phyloP scores from a whole-genome alignment of 1,140 invertebrate species.

The Venturia canescens region DNA sequence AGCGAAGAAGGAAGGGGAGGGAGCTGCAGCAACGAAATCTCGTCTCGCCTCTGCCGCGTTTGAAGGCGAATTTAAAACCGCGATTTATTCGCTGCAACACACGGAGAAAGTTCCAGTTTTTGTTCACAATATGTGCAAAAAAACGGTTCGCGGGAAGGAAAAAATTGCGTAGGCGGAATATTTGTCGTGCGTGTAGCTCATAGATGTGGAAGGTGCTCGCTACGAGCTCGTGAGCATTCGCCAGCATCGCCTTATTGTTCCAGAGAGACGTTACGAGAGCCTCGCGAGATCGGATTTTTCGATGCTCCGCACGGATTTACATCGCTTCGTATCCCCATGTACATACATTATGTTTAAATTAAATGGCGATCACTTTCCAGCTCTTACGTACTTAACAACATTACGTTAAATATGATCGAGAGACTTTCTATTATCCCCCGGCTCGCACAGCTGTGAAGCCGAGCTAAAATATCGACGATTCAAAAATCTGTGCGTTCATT shows the following conservation, averaged over 20 bases:
- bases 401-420: not conserved
- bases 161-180: constrained; percentile 5
- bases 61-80: not conserved
- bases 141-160: too few relatives aligned
- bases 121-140: not conserved
- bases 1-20: not conserved
- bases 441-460: not conserved
- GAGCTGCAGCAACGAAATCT: not conserved
- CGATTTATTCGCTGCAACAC: not conserved
- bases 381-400: not conserved
- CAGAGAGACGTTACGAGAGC: not conserved
- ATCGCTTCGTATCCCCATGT: too few relatives aligned
- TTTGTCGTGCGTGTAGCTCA: not conserved
- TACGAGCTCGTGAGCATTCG: not conserved
- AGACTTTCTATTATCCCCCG: constrained; percentile 1
- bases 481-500: constrained; percentile 38
- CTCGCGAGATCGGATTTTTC: not conserved
- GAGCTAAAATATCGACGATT: constrained; percentile 3
- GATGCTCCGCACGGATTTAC: not conserved
- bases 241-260: constrained; percentile 5
- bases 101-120: not conserved
- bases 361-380: too few relatives aligned
- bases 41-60: not conserved
- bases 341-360: too few relatives aligned
- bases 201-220: not conserved